These are phyloP conservation scores for Oreochromis grahami DNA, from an alignment of 2,797 vertebrate genomes.

Conservation along the genomic window DNA sequence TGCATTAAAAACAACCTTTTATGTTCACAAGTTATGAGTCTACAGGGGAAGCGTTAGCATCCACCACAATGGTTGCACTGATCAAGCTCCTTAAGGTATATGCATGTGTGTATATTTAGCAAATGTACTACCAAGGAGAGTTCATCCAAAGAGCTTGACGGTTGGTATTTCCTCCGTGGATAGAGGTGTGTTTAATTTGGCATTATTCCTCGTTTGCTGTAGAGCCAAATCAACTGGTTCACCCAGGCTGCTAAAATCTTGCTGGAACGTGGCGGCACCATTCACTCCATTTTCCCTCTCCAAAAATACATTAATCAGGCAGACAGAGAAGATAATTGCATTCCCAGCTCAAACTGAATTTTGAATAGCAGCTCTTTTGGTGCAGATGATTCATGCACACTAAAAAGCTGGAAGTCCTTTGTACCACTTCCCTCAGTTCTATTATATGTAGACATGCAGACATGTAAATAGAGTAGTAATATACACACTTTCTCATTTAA, in stretches of 20 bases:
- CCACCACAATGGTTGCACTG: neutral
- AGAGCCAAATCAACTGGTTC: neutral
- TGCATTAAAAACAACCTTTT: neutral
- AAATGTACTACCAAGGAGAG: neutral
- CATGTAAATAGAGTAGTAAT: neutral
- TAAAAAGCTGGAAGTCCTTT: neutral
- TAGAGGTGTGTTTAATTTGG: neutral
- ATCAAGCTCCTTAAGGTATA: neutral
- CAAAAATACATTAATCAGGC: constrained; percentile 6
- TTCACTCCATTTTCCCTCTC: neutral
- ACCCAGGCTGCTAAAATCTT: neutral
- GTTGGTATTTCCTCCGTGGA: neutral
- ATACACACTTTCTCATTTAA: neutral
- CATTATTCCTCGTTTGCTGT: neutral
- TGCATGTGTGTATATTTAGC: neutral
- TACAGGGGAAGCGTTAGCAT: neutral
- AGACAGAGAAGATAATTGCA: constrained; percentile 14
- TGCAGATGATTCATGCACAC: neutral
- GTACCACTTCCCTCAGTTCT: neutral
- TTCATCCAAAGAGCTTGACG: neutral
- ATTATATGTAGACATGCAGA: neutral
- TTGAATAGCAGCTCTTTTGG: neutral
- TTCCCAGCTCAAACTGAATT: neutral
- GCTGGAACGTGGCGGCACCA: neutral
- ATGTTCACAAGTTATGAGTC: neutral